These are phyloP conservation scores for Neocrepidodera transversa DNA, from an alignment of 2,888 invertebrate species.

Conservation along the genomic window DNA sequence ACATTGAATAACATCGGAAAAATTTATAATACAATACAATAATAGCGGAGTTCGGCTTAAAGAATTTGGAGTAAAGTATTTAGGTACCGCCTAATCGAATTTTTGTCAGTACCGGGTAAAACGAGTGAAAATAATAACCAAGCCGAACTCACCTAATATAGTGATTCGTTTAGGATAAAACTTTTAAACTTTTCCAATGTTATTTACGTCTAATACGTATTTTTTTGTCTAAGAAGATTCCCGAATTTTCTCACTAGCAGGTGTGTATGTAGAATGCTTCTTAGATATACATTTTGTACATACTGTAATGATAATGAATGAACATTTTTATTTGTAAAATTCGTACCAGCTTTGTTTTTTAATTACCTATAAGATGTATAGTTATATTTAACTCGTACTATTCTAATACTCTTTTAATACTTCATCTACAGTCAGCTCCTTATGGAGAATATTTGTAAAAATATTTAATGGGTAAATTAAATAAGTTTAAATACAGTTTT, in stretches of 20 bases:
- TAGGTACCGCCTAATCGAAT: no score
- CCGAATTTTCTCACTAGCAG: slow-evolving; percentile 20
- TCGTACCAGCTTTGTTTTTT: slow-evolving; percentile 40
- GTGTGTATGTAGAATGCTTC: slow-evolving; percentile 31
- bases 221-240: slow-evolving; percentile 15
- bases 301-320: slow-evolving; percentile 39
- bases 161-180: no score
- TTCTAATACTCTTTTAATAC: slow-evolving; percentile 47
- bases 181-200: no score
- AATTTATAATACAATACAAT: no score
- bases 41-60: no score
- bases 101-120: no score
- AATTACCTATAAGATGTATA: slow-evolving; percentile 38
- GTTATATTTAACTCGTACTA: slow-evolving; percentile 41
- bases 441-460: slow-evolving; percentile 26
- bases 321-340: slow-evolving; percentile 41
- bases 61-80: no score
- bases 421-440: slow-evolving; percentile 31
- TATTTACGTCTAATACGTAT: no score
- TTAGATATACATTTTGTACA: slow-evolving; percentile 35
- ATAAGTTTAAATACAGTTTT: slow-evolving; percentile 10
- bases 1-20: no score
- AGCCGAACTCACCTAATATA: no score
- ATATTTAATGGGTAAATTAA: slow-evolving; percentile 29
- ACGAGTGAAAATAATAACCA: no score